phyloP scores from a whole-genome alignment of 2,797 vertebrate species.

The Microctenopoma steveboyesi region DNA sequence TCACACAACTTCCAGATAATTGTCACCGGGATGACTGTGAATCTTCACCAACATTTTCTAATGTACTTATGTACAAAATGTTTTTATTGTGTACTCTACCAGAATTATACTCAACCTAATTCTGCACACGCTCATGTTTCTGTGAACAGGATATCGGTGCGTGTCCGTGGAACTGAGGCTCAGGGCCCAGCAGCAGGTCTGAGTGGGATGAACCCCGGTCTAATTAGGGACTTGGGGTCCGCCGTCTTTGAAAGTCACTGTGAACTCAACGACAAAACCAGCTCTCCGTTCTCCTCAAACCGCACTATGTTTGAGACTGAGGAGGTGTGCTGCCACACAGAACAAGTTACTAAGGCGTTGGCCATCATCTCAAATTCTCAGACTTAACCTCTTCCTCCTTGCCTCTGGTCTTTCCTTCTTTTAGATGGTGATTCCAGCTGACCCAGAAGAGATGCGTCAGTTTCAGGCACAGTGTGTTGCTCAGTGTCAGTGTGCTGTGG shows the following conservation, averaged over 20 bases:
- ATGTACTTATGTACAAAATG: not conserved
- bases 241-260: slow-evolving; percentile 90
- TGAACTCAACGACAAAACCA: slow-evolving; percentile 87
- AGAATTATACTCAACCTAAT: not conserved
- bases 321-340: slow-evolving; percentile 80
- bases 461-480: slow-evolving; percentile 90
- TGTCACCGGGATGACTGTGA: too few species aligned
- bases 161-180: slow-evolving; percentile 79
- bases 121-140: not conserved
- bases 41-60: too few species aligned
- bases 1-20: too few species aligned
- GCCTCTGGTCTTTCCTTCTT: not conserved
- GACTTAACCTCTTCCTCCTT: not conserved
- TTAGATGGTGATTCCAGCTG: slow-evolving; percentile 95
- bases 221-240: slow-evolving; percentile 84
- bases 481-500: slow-evolving; percentile 88
- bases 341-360: not conserved
- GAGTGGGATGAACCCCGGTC: slow-evolving; percentile 66
- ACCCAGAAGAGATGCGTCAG: slow-evolving; percentile 90
- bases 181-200: slow-evolving; percentile 66
- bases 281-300: slow-evolving; percentile 93
- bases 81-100: not conserved
- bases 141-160: slow-evolving; percentile 84
- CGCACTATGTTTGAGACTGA: slow-evolving; percentile 96
- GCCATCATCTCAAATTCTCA: not conserved